A percentile compares a stretch with the other conserved stretches of the same genome.
phyloP scores from a whole-genome alignment of 2,113 vertebrate species.

The Oophaga pumilio region DNA sequence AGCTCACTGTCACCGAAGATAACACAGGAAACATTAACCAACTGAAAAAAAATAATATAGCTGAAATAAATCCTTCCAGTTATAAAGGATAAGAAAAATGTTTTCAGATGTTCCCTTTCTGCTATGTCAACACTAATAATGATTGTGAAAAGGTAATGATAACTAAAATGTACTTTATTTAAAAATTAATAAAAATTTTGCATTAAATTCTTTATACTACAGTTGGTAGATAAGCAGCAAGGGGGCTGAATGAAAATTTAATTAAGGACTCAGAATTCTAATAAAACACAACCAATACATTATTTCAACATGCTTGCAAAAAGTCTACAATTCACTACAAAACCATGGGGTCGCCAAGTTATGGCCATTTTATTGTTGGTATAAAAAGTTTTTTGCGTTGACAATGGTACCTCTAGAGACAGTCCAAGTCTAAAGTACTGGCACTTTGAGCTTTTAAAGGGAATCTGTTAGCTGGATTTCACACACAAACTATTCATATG shows the following conservation, averaged over 20 bases:
- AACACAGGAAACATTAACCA: conserved; percentile 52
- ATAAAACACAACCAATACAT: too few relatives aligned
- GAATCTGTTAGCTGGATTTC: too few relatives aligned
- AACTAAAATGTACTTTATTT: neutral
- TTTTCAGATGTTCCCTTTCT: neutral
- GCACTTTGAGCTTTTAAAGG: too few relatives aligned
- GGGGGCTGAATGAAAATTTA: neutral
- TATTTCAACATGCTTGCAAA: too few relatives aligned
- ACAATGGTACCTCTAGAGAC: too few relatives aligned
- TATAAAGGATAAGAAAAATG: neutral
- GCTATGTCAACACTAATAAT: neutral
- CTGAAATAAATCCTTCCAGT: conserved; percentile 33
- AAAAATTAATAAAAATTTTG: neutral
- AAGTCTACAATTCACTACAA: too few relatives aligned
- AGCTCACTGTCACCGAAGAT: conserved; percentile 54
- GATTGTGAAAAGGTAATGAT: neutral
- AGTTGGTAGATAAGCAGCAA: neutral
- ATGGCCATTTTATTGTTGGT: too few relatives aligned
- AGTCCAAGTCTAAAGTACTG: too few relatives aligned
- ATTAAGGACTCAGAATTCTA: too few relatives aligned
- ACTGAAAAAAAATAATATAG: conserved; percentile 23
- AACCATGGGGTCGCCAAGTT: too few relatives aligned
- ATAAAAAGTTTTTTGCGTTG: too few relatives aligned
- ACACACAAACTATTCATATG: too few relatives aligned
- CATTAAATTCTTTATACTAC: neutral